These are phyloP conservation scores for Archilochus colubris DNA, from an alignment of 2,113 vertebrate species.

Conservation along the genomic window DNA sequence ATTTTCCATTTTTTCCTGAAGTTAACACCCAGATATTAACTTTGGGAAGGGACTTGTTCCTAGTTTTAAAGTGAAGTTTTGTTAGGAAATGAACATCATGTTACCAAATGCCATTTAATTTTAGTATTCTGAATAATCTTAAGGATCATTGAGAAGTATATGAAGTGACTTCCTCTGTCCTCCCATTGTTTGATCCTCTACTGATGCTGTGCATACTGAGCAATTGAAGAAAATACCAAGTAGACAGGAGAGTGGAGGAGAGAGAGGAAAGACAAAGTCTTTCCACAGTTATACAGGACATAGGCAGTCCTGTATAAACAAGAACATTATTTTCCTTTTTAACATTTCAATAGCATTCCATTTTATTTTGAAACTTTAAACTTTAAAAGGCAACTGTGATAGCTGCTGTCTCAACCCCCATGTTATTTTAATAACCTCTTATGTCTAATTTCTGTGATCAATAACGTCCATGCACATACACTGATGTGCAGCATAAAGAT, in stretches of 20 bases:
- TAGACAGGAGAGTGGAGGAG: neutral
- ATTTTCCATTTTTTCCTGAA: neutral
- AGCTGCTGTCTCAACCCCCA: neutral
- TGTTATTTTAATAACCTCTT: constrained; percentile 49
- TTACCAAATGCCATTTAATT: neutral
- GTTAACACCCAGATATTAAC: neutral
- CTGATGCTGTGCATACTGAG: neutral
- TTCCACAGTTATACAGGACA: neutral
- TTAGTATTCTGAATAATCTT: neutral
- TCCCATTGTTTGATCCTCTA: neutral
- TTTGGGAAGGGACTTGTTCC: neutral
- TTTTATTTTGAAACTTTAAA: constrained; percentile 9
- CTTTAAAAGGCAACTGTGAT: constrained; percentile 18
- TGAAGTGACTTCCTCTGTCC: neutral
- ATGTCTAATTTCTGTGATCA: constrained; percentile 43
- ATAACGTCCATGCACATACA: neutral
- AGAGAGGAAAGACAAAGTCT: neutral
- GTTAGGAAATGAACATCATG: neutral
- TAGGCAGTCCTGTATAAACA: neutral
- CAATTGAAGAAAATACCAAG: neutral
- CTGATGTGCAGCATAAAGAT: neutral
- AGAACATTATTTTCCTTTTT: neutral
- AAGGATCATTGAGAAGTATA: neutral
- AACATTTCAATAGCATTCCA: neutral
- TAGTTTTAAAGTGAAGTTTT: neutral